phyloP scores from a whole-genome alignment of 2,113 vertebrate species.

The Corythoichthys intestinalis region DNA sequence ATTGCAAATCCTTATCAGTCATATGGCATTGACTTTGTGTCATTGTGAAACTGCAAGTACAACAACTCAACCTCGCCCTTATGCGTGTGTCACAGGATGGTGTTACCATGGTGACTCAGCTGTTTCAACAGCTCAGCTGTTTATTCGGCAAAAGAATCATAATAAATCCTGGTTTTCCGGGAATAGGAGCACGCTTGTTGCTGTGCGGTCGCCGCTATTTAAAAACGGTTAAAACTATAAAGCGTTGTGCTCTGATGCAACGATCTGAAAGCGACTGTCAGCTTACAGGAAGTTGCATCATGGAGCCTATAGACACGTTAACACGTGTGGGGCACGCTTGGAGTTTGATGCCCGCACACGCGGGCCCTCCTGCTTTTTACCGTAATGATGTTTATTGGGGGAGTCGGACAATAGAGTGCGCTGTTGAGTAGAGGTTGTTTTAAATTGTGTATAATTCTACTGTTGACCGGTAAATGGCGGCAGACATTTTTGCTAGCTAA shows the following conservation, averaged over 20 bases:
- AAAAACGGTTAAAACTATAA: conserved; percentile 59
- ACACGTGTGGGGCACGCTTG: conserved; percentile 30
- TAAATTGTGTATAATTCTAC: not conserved
- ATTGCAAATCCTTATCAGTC: not conserved
- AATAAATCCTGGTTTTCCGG: not conserved
- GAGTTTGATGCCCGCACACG: conserved; percentile 4
- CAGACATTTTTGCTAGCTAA: no score
- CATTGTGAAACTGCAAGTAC: conserved; percentile 1
- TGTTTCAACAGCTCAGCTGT: conserved; percentile 43
- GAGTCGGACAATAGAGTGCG: conserved; percentile 20
- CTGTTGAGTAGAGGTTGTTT: not conserved
- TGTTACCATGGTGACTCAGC: conserved; percentile 48
- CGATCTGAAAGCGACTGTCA: conserved; percentile 59
- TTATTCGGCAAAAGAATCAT: conserved; percentile 20
- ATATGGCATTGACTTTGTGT: not conserved
- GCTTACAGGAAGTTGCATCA: conserved; percentile 70
- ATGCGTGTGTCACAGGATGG: conserved; percentile 26
- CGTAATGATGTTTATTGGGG: not conserved
- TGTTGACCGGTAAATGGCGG: no score
- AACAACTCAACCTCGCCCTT: not conserved
- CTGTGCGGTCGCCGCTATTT: conserved; percentile 43
- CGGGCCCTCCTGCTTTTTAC: not conserved
- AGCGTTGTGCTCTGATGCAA: conserved; percentile 67
- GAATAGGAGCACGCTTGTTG: not conserved
- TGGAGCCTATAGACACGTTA: conserved; percentile 56